A percentile compares a stretch with the other conserved stretches of the same genome.
These are phyloP conservation scores for Lacerta viridis DNA, from an alignment of 2,797 vertebrate species.

Conservation along the genomic window DNA sequence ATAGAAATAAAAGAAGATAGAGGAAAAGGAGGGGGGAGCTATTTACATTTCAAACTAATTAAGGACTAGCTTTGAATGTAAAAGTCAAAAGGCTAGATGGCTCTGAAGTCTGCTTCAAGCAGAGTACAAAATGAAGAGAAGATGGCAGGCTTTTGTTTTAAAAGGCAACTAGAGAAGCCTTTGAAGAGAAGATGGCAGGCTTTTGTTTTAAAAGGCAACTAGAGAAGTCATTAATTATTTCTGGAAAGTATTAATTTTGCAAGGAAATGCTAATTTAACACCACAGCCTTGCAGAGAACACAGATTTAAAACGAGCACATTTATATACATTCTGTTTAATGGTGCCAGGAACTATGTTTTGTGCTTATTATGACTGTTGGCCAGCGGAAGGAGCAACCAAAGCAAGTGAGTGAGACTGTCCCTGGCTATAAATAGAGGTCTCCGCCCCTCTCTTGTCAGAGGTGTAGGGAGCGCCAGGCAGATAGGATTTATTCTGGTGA, in stretches of 20 bases:
- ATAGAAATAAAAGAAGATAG: constrained; percentile 23
- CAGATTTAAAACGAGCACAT: too few relatives aligned
- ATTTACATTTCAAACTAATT: not conserved
- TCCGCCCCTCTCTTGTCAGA: not conserved
- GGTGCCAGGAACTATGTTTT: not conserved
- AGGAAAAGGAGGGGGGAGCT: not conserved
- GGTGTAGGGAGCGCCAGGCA: rapidly evolving
- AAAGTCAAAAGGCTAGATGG: not conserved
- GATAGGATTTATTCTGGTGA: rapidly evolving
- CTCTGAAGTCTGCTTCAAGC: constrained; percentile 33
- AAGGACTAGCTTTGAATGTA: not conserved
- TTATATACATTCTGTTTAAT: not conserved
- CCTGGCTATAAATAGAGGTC: constrained; percentile 7
- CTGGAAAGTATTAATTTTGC: not conserved
- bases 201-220: too few relatives aligned
- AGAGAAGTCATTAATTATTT: not conserved
- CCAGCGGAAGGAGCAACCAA: not conserved
- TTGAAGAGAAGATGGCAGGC: too few relatives aligned
- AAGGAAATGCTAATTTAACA: not conserved
- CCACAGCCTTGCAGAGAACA: not conserved
- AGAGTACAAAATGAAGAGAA: constrained; percentile 14
- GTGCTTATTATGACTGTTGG: not conserved
- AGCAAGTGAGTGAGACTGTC: not conserved
- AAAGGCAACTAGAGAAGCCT: not conserved
- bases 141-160: too few relatives aligned